Evolutionary conservation across 2,797 vertebrate species (phyloP), one percentile per base, ranked within the genome.

Genomic region (Pseudopleuronectes americanus): DNA sequence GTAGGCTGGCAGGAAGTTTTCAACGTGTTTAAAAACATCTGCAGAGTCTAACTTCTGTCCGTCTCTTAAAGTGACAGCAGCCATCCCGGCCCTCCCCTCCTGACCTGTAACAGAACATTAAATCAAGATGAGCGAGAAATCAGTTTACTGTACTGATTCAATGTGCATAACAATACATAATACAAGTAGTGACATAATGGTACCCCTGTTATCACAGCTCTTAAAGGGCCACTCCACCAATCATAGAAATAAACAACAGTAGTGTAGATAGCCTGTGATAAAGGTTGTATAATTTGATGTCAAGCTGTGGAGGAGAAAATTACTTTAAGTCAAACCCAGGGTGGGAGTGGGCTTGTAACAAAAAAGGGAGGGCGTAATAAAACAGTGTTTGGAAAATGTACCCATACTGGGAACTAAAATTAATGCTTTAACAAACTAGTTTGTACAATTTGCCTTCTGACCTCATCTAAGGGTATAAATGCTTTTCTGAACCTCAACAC

Each of bases 41-140:
- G 55, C 75, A 1, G 93, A 84, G 51, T 95, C 91, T 81, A 97
- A 96, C 49, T 76, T 83, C 19, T 41, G 68, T 43, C 93, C 91
- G 2, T 95, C 90, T 14, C 62, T 91, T 33, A 97, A 58, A 12
- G 59, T 87, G 33, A 97, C 48, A 0, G 95, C 92, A 21, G 95
- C 95, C 96, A 96, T 97, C 77, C 96, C 96, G 58, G 89, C 89
- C 77, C 94, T 90, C 24, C 96, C 96, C 81, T 97, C 96, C 1
- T 95, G 93, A 68, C 94, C 96, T 97, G 77, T 17, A 12, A 24
- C 14, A 33, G 60, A 2, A 36, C 6, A 51, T 21, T 13, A 13
- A 17, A 31, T 19, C 31, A 58, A 36, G n/a, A 43, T n/a, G 2
- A 1, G n/a, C 41, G 7, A 16, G 17, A 9, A 14, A 48, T 10